Evolutionary conservation across 2,888 invertebrate genomes (phyloP).

Genomic region (Mimachlamys varia): DNA sequence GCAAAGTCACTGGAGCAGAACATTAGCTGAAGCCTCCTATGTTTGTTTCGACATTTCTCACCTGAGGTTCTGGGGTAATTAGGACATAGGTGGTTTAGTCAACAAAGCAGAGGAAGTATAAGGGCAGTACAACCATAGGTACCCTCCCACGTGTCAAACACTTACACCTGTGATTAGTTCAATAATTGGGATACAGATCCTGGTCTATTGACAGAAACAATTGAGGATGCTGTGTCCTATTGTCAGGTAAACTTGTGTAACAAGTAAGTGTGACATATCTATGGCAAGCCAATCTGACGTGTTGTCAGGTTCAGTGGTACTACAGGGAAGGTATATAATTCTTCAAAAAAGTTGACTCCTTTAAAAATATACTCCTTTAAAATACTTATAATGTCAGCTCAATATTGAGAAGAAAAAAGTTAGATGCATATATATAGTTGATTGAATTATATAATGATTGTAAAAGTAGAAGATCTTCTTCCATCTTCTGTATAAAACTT

Average conservation of each 20-base stretch:
- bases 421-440: too few relatives aligned
- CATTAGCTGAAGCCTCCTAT: not conserved
- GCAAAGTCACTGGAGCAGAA: not conserved
- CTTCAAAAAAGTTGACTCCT: too few relatives aligned
- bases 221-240: not conserved
- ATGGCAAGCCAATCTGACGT: too few relatives aligned
- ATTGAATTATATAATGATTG: too few relatives aligned
- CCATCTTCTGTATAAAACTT: too few relatives aligned
- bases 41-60: conserved; percentile 28
- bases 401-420: too few relatives aligned
- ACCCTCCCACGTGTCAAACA: not conserved
- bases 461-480: too few relatives aligned
- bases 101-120: not conserved
- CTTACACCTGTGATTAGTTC: not conserved
- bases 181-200: too few relatives aligned
- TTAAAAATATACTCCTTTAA: too few relatives aligned
- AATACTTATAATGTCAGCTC: too few relatives aligned
- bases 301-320: not conserved
- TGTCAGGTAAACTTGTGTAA: not conserved
- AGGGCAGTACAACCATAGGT: not conserved
- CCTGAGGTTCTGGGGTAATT: not conserved
- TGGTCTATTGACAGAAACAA: not conserved
- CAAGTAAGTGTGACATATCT: not conserved
- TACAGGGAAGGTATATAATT: not conserved
- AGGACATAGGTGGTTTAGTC: not conserved